Evolutionary conservation across 2,113 vertebrate species (phyloP), one percentile per base, ranked within the genome.

Genomic region (Sula dactylatra): DNA sequence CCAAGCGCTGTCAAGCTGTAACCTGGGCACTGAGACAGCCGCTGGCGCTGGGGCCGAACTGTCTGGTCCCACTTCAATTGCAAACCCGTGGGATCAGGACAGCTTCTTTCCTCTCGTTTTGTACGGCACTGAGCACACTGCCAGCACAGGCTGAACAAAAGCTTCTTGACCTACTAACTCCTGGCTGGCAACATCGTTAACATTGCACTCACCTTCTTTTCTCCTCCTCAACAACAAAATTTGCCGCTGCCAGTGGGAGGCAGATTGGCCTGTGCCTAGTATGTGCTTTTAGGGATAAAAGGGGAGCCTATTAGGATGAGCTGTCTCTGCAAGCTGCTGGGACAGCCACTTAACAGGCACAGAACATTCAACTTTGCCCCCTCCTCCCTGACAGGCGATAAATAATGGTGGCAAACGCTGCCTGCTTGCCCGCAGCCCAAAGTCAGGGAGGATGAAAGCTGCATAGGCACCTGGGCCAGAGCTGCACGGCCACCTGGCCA

Each of bases 131-230:
- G 69, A 92, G 90, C 86, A 91, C 83, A 38, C 64, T 0, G 44
- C 69, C 88, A 90, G 94, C 82, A 90, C 55, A 1, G 40, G 72
- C 83, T 65, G 93, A 95, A 97, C 95, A 95, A 95, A 95, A 97
- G 91, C 93, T 94, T 91, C 96, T 93, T 96, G 95, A 97, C 97
- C 96, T 95, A 96, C 93, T 90, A 96, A 95, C 84, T 94, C 69
- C 65, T n/a, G 86, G 77, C 81, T 87, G 89, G 91, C 89, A 88
- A 47, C 94, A 62, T 93, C 91, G 10, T 94, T 88, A 94, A 77
- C 86, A 66, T 70, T 3, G 64, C 77, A n/a, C 91, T 94, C 88
- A 85, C 95, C 95, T 85, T 66, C 83, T 94, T 91, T 91, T 89
- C 67, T 67, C 55, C 79, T 58, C 72, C 84, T 84, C 78, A 87